Evolutionary conservation across 35 echinoderm and acorn worm genomes (phyloP), one percentile per base, ranked within the genome.

Genomic region (Holothuria glaberrima): DNA sequence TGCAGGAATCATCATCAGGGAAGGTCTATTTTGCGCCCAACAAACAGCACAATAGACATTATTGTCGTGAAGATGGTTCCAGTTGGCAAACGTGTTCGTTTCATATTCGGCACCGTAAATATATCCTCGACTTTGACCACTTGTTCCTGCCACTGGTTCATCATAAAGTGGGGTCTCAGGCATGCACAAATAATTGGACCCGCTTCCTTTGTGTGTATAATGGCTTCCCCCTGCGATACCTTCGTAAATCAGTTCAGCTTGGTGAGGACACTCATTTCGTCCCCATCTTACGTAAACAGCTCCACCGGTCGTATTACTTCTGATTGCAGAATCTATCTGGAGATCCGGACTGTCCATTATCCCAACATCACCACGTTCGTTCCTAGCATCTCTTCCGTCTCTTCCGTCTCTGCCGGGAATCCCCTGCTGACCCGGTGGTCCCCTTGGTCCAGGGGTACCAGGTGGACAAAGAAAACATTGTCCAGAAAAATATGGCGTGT

Each of bases 231-330:
- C 87, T 31, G 71, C 54, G 9, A 77, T 77, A 81, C 89, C 86
- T 28, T 0, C 12, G 48, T 89, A 89, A 48, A 89, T 50, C 0
- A 89, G 27, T 33, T 54, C 69, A 38, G 66, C 25, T 29, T 16
- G 29, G 4, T 22, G 38, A 22, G 86, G 67, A 35, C 86, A 88
- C 45, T 88, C 85, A 45, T 41, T 17, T 33, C 65, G n/a, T 27
- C 85, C 85, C 85, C 85, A 88, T 18, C 85, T 33, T 24, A 89
- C 71, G 61, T 79, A 89, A 62, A 89, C 87, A 75, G 68, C 54
- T 46, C 85, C 85, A 22, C 33, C 45, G 4, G 35, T 14, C 16
- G 0, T 54, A 17, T 54, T 54, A 54, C 16, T 14, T 12, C 12
- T 54, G 1, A 14, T 9, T 1, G 50, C 0, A 54, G 50, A 54